These are phyloP conservation scores for Gobius niger DNA, from an alignment of 2,113 vertebrate species.

Conservation along the genomic window DNA sequence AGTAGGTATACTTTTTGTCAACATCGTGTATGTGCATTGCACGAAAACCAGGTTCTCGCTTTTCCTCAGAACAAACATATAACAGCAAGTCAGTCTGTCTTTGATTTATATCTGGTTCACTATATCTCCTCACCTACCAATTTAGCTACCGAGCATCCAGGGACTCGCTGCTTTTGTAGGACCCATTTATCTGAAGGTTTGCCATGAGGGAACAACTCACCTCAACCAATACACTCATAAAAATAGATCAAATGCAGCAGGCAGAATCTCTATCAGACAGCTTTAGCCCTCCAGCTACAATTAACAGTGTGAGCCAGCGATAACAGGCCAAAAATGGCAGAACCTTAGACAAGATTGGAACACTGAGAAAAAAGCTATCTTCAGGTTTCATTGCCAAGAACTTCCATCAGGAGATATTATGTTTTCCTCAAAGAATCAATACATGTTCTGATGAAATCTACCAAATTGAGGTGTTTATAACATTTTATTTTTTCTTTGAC, in stretches of 20 bases:
- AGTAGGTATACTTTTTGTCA: not conserved
- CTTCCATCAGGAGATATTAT: not conserved
- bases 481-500: not conserved
- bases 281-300: conserved; percentile 32
- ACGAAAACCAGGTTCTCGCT: not conserved
- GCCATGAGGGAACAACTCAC: not conserved
- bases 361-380: conserved; percentile 11
- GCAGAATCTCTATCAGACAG: conserved; percentile 31
- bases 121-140: conserved; percentile 11
- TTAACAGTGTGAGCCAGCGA: conserved; percentile 29
- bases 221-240: conserved; percentile 18
- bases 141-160: conserved; percentile 3
- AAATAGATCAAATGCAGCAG: conserved; percentile 39
- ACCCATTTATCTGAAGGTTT: conserved; percentile 13
- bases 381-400: conserved; percentile 12
- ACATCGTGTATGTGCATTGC: not conserved
- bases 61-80: not conserved
- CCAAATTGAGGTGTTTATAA: conserved; percentile 3
- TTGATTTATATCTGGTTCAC: conserved; percentile 5
- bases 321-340: conserved; percentile 16
- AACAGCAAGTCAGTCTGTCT: not conserved
- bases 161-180: not conserved
- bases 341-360: conserved; percentile 10
- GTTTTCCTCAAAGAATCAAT: conserved; percentile 27
- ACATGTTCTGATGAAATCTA: conserved; percentile 27